Evolutionary conservation across 2,888 invertebrate genomes (phyloP).

Genomic region (Eupithecia insigniata): DNA sequence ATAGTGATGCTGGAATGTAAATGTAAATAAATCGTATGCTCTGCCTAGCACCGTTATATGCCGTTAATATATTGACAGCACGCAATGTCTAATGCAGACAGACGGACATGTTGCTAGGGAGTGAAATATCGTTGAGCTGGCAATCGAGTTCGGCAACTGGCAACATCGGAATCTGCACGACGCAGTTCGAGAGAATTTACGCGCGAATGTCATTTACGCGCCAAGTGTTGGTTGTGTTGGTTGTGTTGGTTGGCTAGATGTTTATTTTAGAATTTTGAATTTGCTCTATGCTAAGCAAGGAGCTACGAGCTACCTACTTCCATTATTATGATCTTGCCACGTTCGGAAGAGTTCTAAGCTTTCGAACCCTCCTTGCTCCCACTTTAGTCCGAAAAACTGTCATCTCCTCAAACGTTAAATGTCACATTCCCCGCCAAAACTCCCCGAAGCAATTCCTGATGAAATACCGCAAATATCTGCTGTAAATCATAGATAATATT

Average conservation of each 20-base stretch:
- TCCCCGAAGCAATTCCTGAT: constrained; percentile 1
- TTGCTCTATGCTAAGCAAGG: neutral
- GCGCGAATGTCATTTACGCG: neutral
- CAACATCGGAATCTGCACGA: constrained; percentile 10
- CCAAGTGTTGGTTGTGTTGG: neutral
- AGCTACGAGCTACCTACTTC: neutral
- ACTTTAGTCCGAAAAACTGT: neutral
- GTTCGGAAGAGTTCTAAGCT: neutral
- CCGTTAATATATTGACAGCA: constrained; percentile 31
- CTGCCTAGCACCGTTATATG: constrained; percentile 34
- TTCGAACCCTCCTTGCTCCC: neutral
- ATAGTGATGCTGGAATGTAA: constrained; percentile 33
- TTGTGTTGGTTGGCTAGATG: neutral
- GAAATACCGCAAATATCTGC: neutral
- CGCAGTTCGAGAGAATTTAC: neutral
- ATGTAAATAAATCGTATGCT: constrained; percentile 34
- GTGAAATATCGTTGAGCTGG: constrained; percentile 10
- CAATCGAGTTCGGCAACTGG: constrained; percentile 7
- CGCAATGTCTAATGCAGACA: constrained; percentile 26
- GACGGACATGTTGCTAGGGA: constrained; percentile 9
- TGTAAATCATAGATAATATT: constrained; percentile 39
- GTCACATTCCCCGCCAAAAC: constrained; percentile 1
- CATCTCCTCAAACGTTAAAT: neutral
- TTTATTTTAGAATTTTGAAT: neutral
- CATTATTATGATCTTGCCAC: neutral